Percentiles rank a stretch among this genome's conserved stretches.
phyloP scores from a whole-genome alignment of 2,888 invertebrate genomes.

The Drosophila longiperda region DNA sequence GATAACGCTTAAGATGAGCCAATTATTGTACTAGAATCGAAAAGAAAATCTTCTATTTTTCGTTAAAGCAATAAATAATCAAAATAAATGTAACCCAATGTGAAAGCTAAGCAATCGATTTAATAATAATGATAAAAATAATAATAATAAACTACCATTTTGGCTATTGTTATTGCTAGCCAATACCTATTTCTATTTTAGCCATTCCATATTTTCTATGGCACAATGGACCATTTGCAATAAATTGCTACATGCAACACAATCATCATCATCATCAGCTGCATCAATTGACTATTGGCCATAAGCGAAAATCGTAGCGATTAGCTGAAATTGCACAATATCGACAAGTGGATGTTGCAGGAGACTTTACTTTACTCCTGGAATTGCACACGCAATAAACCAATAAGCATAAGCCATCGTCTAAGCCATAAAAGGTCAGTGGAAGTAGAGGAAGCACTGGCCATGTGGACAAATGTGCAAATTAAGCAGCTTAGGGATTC shows the following conservation, averaged over 20 bases:
- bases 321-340: conserved; percentile 76
- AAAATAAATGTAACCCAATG: conserved; percentile 18
- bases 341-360: conserved; percentile 43
- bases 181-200: conserved; percentile 13
- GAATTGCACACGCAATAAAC: conserved; percentile 69
- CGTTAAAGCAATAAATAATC: conserved; percentile 27
- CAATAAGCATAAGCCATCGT: conserved; percentile 65
- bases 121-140: conserved; percentile 16
- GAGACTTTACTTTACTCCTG: neutral
- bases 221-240: conserved; percentile 37
- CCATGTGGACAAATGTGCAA: conserved; percentile 58
- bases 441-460: conserved; percentile 4
- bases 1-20: conserved; percentile 18
- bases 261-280: conserved; percentile 9
- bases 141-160: conserved; percentile 5
- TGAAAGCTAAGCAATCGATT: conserved; percentile 37
- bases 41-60: neutral
- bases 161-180: conserved; percentile 16
- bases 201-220: neutral
- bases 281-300: conserved; percentile 39
- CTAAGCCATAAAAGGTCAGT: conserved; percentile 57
- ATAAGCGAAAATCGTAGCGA: conserved; percentile 72
- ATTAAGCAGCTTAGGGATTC: conserved; percentile 80
- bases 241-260: conserved; percentile 28
- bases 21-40: conserved; percentile 29